Percentiles rank a stretch among this genome's conserved stretches.
phyloP scores from a whole-genome alignment of 2,888 invertebrate species.

The Minunthozetes semirufus region DNA sequence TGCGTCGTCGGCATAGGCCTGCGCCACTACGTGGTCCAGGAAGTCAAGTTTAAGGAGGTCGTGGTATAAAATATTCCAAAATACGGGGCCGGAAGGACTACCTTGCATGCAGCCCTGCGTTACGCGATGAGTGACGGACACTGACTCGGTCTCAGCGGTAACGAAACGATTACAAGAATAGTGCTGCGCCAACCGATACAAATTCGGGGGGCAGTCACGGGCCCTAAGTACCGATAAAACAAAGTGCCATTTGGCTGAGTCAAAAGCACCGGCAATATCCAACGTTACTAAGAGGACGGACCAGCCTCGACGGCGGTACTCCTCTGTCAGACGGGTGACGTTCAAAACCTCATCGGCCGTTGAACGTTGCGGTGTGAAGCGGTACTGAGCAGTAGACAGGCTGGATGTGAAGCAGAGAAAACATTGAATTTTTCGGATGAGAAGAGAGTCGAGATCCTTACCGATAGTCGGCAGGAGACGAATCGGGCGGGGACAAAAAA shows the following conservation, averaged over 20 bases:
- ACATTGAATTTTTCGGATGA: no score
- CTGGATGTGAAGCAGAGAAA: no score
- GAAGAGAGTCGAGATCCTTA: no score
- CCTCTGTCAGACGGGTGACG: background rate
- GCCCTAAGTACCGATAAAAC: background rate
- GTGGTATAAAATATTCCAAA: slow-evolving; percentile 24
- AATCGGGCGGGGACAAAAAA: no score
- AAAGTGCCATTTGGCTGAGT: background rate
- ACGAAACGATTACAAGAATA: background rate
- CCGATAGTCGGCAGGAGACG: no score
- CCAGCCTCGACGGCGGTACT: background rate
- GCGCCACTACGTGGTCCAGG: background rate
- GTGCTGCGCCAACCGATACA: background rate
- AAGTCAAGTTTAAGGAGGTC: background rate
- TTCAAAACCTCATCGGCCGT: background rate
- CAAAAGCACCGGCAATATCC: background rate
- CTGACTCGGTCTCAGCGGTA: background rate
- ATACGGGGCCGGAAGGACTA: background rate
- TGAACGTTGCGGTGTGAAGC: background rate
- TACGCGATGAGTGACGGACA: background rate
- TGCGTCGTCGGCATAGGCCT: slow-evolving; percentile 3
- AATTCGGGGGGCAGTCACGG: background rate
- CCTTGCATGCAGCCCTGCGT: slow-evolving; percentile 25
- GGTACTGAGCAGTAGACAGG: background rate
- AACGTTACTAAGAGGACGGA: background rate